Evolutionary conservation across 2,113 vertebrate genomes (phyloP).

Genomic region (Prionailurus bengalensis): DNA sequence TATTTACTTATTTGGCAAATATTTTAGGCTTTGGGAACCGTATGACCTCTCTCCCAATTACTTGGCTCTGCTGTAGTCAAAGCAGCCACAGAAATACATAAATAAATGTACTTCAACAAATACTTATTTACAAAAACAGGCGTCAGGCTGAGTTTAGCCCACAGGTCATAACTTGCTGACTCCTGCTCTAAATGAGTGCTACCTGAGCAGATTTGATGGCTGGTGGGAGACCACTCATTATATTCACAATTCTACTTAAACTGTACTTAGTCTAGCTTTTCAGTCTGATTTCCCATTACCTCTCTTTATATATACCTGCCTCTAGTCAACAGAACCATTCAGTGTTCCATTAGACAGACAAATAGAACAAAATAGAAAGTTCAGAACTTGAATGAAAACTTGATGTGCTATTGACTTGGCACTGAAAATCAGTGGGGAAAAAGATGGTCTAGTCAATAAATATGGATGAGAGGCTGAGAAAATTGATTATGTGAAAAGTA

Average conservation of each 20-base stretch:
- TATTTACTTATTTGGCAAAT: background rate
- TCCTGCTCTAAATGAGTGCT: background rate
- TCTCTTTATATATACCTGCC: background rate
- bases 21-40: background rate
- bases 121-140: constrained; percentile 26
- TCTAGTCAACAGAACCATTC: constrained; percentile 6
- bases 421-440: background rate
- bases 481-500: background rate
- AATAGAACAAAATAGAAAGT: background rate
- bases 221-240: background rate
- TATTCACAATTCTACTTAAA: background rate
- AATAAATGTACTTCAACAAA: background rate
- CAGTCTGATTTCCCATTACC: background rate
- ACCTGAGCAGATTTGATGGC: background rate
- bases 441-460: background rate
- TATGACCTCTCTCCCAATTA: background rate
- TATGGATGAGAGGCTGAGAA: background rate
- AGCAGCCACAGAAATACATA: background rate
- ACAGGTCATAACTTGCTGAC: background rate
- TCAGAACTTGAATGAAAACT: background rate
- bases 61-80: background rate
- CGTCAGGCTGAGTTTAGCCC: background rate
- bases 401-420: background rate
- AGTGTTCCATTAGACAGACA: background rate
- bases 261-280: background rate